phyloP scores from a whole-genome alignment of 2,113 vertebrate genomes.

The Procapra przewalskii region DNA sequence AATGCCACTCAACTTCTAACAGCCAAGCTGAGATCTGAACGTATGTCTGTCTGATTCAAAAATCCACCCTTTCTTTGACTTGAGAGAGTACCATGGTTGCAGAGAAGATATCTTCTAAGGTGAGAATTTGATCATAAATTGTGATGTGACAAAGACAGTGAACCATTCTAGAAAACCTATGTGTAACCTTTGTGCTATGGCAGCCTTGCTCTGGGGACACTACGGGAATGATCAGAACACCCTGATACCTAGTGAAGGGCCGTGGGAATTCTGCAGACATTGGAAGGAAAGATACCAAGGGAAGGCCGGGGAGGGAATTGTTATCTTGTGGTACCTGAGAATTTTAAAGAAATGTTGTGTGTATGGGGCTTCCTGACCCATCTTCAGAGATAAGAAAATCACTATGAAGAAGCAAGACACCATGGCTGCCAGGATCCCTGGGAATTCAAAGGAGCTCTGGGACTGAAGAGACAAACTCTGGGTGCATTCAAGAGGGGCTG shows the following conservation, averaged over 20 bases:
- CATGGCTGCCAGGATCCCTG: not conserved
- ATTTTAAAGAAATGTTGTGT: not conserved
- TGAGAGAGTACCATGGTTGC: not conserved
- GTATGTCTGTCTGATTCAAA: not conserved
- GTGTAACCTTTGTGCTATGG: not conserved
- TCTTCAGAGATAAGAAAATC: not conserved
- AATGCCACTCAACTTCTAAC: not conserved
- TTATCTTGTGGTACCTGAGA: not conserved
- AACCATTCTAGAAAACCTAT: not conserved
- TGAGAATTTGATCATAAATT: not conserved
- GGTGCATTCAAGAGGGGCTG: not conserved
- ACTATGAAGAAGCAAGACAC: not conserved
- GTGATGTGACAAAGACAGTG: not conserved
- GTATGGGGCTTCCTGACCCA: not conserved
- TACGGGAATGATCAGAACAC: not conserved
- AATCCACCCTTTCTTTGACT: not conserved
- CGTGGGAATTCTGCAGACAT: not conserved
- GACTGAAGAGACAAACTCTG: not conserved
- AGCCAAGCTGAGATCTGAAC: not conserved
- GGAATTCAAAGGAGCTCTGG: not conserved
- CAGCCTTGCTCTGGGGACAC: not conserved
- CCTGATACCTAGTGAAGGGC: not conserved
- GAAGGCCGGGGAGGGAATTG: fast-evolving
- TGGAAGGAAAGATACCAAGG: not conserved
- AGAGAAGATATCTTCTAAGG: not conserved